Evolutionary conservation across 2,888 invertebrate species (phyloP).

Genomic region (Spodoptera littoralis): DNA sequence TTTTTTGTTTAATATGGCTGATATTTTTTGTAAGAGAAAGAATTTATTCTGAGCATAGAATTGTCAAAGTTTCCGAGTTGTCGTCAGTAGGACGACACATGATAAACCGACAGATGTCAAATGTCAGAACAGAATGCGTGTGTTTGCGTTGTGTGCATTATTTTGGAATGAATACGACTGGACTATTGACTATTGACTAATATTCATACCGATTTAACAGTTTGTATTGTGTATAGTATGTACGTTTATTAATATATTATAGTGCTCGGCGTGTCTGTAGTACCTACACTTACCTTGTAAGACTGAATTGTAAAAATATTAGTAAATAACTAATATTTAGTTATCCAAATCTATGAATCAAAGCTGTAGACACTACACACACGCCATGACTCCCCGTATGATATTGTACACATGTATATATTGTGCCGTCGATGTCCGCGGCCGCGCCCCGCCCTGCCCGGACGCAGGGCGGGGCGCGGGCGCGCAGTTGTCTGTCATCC

Average conservation of each 20-base stretch:
- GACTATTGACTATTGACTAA: conserved; percentile 48
- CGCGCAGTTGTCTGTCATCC: conserved; percentile 27
- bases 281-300: conserved; percentile 9
- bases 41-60: conserved; percentile 27
- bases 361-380: conserved; percentile 38
- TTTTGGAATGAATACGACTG: conserved; percentile 59
- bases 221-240: conserved; percentile 51
- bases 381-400: conserved; percentile 25
- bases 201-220: conserved; percentile 46
- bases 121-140: conserved; percentile 46
- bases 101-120: conserved; percentile 18
- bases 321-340: too few relatives aligned
- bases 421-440: conserved; percentile 21
- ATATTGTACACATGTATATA: conserved; percentile 22
- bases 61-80: not conserved
- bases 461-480: too few relatives aligned
- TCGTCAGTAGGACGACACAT: not conserved
- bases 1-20: too few relatives aligned
- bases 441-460: not conserved
- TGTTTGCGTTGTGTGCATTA: conserved; percentile 55
- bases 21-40: not conserved
- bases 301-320: not conserved
- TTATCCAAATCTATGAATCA: not conserved
- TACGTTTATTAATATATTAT: conserved; percentile 21
- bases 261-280: conserved; percentile 44